A percentile compares a stretch with the other conserved stretches of the same genome.
Conservation (phyloP, 2,797 vertebrate species). For the Okamejei kenojei region DNA sequence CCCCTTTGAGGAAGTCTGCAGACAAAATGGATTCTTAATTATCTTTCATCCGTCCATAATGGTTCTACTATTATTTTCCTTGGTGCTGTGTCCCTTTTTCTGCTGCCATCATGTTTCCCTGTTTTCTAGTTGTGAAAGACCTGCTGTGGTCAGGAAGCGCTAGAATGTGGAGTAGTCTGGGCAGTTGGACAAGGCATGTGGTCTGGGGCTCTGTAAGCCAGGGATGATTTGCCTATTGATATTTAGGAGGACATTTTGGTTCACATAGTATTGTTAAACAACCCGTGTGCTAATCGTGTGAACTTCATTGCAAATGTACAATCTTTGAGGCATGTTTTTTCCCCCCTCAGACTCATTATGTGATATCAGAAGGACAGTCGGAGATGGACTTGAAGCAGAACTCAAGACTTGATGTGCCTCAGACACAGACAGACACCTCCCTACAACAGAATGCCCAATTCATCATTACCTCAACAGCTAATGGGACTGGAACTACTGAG, state of each 20-base stretch:
- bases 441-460: conserved; percentile 86
- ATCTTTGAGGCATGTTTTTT: background rate
- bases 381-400: conserved; percentile 77
- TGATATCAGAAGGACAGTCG: conserved; percentile 84
- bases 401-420: conserved; percentile 55
- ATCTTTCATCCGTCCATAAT: too few species aligned
- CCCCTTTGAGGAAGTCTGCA: too few species aligned
- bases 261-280: background rate
- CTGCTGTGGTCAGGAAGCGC: too few species aligned
- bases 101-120: too few species aligned
- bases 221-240: background rate
- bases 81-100: too few species aligned
- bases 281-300: background rate
- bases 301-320: background rate
- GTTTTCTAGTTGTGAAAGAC: too few species aligned
- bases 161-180: background rate
- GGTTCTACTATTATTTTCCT: too few species aligned
- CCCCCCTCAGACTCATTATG: conserved; percentile 76
- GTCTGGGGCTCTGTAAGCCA: background rate
- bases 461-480: conserved; percentile 88
- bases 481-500: conserved; percentile 68
- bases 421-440: conserved; percentile 57
- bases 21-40: too few species aligned
- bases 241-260: background rate
- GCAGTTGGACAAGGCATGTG: background rate